Conservation (phyloP, 2,113 vertebrate species). For the Ginglymostoma cirratum region DNA sequence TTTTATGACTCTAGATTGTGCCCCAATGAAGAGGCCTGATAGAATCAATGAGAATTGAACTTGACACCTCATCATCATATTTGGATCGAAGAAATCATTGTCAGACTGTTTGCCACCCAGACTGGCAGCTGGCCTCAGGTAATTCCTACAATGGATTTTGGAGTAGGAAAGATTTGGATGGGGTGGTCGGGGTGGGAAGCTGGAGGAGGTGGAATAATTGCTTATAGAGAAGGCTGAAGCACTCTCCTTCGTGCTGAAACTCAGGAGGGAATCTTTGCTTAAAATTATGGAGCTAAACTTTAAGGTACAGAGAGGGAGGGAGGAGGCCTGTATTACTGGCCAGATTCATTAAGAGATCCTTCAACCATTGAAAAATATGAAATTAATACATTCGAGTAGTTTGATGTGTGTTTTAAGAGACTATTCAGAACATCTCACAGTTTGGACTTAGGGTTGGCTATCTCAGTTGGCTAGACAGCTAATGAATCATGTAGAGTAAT, state of each 20-base stretch:
- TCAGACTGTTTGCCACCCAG: neutral
- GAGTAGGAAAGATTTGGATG: neutral
- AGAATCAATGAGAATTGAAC: neutral
- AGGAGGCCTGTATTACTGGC: neutral
- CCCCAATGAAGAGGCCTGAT: neutral
- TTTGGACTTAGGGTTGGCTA: neutral
- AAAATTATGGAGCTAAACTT: neutral
- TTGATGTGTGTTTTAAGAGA: neutral
- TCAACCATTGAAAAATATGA: neutral
- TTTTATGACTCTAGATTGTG: neutral
- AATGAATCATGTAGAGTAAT: too few relatives aligned
- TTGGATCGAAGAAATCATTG: neutral
- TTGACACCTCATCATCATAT: neutral
- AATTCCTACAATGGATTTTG: neutral
- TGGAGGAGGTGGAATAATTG: neutral
- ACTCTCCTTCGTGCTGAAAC: neutral
- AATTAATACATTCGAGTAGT: neutral
- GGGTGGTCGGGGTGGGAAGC: neutral
- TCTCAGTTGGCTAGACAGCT: too few relatives aligned
- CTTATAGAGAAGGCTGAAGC: neutral
- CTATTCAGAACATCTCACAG: neutral
- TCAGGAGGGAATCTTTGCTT: neutral
- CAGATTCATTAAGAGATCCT: neutral
- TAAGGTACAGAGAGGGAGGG: neutral
- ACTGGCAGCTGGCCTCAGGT: neutral